Evolutionary conservation across 2,113 vertebrate species (phyloP), one percentile per base, ranked within the genome.

Genomic region (Hoplias malabaricus): DNA sequence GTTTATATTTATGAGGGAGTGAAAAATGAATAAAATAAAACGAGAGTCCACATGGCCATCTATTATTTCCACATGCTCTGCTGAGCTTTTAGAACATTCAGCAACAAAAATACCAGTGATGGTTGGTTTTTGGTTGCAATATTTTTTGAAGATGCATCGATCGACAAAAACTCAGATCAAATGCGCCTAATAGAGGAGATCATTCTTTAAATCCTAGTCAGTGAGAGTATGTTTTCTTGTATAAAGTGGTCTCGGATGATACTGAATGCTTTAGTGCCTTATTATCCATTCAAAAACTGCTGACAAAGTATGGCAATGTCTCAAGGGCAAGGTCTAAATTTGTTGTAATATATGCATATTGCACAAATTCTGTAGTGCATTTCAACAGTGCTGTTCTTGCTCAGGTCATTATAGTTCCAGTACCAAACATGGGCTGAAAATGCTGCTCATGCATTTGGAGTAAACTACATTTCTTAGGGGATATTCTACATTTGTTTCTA

Each of bases 1-100:
- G 5, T 38, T 53, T 62, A 31, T 73, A 75, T 74, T 74, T 76
- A 68, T 76, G 63, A 74, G 57, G 36, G n/a, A 50, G 5, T 62
- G 19, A 75, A 75, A 62, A 36, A 75, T 63, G 42, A 67, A 67
- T 21, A 76, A 54, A 38, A 5, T 3, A 27, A 42, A 57, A 56
- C 3, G 27, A 68, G 16, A 42, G 5, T 42, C 12, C 31, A 68
- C 48, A 31, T 11, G 27, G 43, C 34, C 10, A 56, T 31, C 27
- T 68, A 40, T 56, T 57, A 36, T 23, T 14, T 25, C 29, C 14
- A 34, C 10, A 12, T 43, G 23, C 54, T 57, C 54, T 57, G 25
- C 38, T 43, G 36, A 8, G 16, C 38, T 59, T 27, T 43, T 13
- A 59, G 29, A 16, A 5, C 23, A 40, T 31, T 43, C 36, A 57